Conservation (phyloP, 2,113 vertebrate species). For the Petromus typicus region DNA sequence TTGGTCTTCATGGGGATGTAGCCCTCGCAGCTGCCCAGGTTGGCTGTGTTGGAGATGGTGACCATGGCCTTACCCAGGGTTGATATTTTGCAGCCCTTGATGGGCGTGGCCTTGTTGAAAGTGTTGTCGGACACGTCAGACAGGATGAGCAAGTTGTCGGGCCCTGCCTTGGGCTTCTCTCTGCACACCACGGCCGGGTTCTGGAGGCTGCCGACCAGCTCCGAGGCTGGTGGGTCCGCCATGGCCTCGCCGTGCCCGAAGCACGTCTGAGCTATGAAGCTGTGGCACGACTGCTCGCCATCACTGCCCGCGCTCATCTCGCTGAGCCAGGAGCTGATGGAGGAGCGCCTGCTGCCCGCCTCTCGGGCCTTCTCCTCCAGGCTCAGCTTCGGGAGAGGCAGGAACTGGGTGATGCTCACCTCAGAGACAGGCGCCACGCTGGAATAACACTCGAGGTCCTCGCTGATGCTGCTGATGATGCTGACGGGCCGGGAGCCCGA, state of each 20-base stretch:
- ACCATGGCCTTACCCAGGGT: slow-evolving; percentile 92
- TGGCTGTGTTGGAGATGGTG: slow-evolving; percentile 88
- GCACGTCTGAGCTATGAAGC: slow-evolving; percentile 92
- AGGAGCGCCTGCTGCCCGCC: slow-evolving; percentile 90
- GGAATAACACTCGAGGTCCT: slow-evolving; percentile 90
- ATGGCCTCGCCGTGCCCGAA: slow-evolving; percentile 94
- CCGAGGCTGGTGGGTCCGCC: slow-evolving; percentile 88
- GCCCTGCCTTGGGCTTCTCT: slow-evolving; percentile 84
- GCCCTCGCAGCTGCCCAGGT: slow-evolving; percentile 87
- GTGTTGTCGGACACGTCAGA: slow-evolving; percentile 83
- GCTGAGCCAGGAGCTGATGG: slow-evolving; percentile 96
- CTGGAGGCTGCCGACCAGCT: slow-evolving; percentile 82
- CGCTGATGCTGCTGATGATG: slow-evolving; percentile 96
- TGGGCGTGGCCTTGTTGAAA: slow-evolving; percentile 84
- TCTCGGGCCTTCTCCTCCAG: slow-evolving; percentile 88
- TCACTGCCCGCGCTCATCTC: slow-evolving; percentile 95
- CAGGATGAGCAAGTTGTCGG: slow-evolving; percentile 86
- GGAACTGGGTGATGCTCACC: slow-evolving; percentile 93
- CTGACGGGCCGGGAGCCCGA: slow-evolving; percentile 92
- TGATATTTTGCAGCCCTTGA: slow-evolving; percentile 90
- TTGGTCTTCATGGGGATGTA: slow-evolving; percentile 92
- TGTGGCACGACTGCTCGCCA: slow-evolving; percentile 94
- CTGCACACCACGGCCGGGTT: slow-evolving; percentile 80
- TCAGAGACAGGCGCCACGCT: slow-evolving; percentile 91
- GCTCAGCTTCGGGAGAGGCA: slow-evolving; percentile 88